These are phyloP conservation scores for Chrysomallon squamiferum DNA, from an alignment of 1,140 invertebrate genomes.

Conservation along the genomic window DNA sequence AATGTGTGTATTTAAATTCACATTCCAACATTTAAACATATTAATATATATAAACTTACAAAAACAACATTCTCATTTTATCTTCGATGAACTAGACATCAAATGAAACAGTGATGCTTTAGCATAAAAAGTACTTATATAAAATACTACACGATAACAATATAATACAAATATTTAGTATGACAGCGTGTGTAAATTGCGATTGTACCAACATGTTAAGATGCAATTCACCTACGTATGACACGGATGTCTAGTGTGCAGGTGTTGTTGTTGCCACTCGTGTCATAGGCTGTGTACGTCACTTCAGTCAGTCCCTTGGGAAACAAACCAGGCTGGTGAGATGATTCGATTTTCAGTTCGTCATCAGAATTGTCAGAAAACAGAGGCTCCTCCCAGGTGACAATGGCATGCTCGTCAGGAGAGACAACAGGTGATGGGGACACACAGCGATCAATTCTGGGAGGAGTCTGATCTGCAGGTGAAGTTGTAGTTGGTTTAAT, in stretches of 20 bases:
- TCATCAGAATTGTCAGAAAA: slow-evolving; percentile 75
- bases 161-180: no score
- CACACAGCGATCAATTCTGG: slow-evolving; percentile 71
- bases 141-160: no score
- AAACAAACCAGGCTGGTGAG: slow-evolving; percentile 67
- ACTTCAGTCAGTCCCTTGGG: slow-evolving; percentile 69
- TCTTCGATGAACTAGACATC: no score
- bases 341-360: slow-evolving; percentile 60
- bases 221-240: slow-evolving; percentile 66
- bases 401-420: slow-evolving; percentile 60
- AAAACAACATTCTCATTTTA: no score
- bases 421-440: slow-evolving; percentile 69
- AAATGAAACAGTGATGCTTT: no score
- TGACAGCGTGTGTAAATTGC: no score
- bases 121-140: no score
- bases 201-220: no score
- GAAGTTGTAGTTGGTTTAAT: no score
- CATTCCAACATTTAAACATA: no score
- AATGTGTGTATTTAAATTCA: no score
- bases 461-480: slow-evolving; percentile 69
- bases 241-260: slow-evolving; percentile 72
- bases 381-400: slow-evolving; percentile 72
- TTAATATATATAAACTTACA: no score
- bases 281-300: slow-evolving; percentile 70
- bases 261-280: slow-evolving; percentile 68